Evolutionary conservation across 2,888 invertebrate species (phyloP).

Genomic region (Euzetes globulus): DNA sequence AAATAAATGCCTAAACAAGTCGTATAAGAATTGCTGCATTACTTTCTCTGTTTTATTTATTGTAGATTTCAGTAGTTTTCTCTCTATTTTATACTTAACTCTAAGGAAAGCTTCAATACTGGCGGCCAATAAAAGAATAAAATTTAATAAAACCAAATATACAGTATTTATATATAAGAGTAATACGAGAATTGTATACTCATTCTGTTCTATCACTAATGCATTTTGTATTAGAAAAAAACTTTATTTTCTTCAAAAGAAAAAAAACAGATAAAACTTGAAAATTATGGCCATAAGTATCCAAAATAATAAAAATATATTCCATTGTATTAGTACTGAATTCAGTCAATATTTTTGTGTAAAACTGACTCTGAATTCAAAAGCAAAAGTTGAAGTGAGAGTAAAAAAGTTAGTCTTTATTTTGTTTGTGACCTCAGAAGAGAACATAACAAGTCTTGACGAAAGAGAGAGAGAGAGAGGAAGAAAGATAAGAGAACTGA

Average conservation of each 20-base stretch:
- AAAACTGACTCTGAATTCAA: neutral
- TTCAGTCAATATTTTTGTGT: neutral
- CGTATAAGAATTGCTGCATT: neutral
- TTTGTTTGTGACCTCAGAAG: neutral
- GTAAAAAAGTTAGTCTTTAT: neutral
- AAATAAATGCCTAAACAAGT: neutral
- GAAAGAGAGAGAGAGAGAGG: neutral
- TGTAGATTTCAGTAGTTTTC: neutral
- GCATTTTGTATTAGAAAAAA: neutral
- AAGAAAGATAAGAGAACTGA: neutral
- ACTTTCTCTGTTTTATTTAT: neutral
- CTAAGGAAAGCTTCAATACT: neutral
- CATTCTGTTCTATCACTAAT: neutral
- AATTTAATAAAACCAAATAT: slow-evolving; percentile 15
- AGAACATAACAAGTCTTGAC: slow-evolving; percentile 4
- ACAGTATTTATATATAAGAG: neutral
- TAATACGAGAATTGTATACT: neutral
- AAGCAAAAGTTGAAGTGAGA: neutral
- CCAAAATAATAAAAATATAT: neutral
- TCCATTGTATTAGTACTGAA: neutral
- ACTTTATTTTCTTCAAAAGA: neutral
- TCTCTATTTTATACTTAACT: neutral
- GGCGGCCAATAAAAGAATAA: slow-evolving; percentile 13
- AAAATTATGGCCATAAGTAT: slow-evolving; percentile 19
- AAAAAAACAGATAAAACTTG: neutral